These are phyloP conservation scores for Lydus trimaculatus DNA, from an alignment of 2,888 invertebrate species.

Conservation along the genomic window DNA sequence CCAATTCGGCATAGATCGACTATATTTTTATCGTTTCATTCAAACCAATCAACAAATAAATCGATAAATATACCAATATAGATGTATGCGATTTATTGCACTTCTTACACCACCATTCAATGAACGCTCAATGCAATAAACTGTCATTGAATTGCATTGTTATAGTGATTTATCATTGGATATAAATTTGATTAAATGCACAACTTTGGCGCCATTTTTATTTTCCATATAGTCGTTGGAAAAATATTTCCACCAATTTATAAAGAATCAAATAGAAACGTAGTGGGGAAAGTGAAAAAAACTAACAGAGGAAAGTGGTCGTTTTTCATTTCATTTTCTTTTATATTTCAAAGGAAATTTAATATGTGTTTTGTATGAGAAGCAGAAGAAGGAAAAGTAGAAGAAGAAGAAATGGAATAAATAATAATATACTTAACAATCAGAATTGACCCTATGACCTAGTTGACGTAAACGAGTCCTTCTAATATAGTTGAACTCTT, in stretches of 20 bases:
- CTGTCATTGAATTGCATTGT: conserved; percentile 22
- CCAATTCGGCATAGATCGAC: neutral
- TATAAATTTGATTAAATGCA: conserved; percentile 21
- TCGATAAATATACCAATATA: conserved; percentile 13
- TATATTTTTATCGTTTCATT: neutral
- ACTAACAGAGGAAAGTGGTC: conserved; percentile 1
- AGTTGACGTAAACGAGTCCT: conserved; percentile 35
- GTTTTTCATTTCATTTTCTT: conserved; percentile 3
- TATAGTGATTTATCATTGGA: conserved; percentile 19
- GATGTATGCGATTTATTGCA: conserved; percentile 21
- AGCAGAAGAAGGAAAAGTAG: neutral
- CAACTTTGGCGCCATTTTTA: conserved; percentile 17
- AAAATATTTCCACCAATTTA: conserved; percentile 15
- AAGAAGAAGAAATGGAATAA: conserved; percentile 18
- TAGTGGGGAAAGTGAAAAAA: conserved; percentile 7
- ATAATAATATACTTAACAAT: conserved; percentile 38
- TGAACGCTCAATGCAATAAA: conserved; percentile 20
- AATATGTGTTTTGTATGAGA: neutral
- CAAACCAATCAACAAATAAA: conserved; percentile 13
- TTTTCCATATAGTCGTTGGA: conserved; percentile 15
- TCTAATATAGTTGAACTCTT: conserved; percentile 30
- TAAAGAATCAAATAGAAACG: neutral
- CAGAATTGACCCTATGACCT: conserved; percentile 36
- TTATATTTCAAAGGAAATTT: conserved; percentile 17
- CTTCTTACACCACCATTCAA: conserved; percentile 17